A percentile compares a stretch with the other conserved stretches of the same genome.
Conservation (phyloP, 2,797 vertebrate genomes). For the Paramormyrops hopkinsi region DNA sequence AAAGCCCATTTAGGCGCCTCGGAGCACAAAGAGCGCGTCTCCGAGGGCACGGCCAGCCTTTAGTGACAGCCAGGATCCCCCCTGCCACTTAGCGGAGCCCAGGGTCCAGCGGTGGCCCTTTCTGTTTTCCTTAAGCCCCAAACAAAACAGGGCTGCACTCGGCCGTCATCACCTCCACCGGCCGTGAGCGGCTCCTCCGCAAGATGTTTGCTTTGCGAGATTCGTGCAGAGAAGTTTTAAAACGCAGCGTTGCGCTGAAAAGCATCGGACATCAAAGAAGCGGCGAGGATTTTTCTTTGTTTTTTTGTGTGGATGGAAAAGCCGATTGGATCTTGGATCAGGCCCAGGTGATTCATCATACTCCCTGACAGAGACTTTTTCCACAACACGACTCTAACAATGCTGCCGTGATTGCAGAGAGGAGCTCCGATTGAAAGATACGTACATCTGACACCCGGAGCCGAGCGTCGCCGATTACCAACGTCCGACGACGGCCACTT, state of each 20-base stretch:
- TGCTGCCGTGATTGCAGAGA: slow-evolving; percentile 46
- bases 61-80: slow-evolving; percentile 27
- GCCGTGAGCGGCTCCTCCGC: slow-evolving; percentile 42
- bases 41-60: not conserved
- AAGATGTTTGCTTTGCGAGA: slow-evolving; percentile 50
- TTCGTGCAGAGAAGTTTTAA: slow-evolving; percentile 29
- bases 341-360: slow-evolving; percentile 48
- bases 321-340: slow-evolving; percentile 37
- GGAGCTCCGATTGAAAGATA: slow-evolving; percentile 46
- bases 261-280: slow-evolving; percentile 44
- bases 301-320: slow-evolving; percentile 45
- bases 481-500: not conserved
- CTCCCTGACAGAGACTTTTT: slow-evolving; percentile 48
- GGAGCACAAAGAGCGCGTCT: not conserved
- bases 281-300: slow-evolving; percentile 29
- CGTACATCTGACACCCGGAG: slow-evolving; percentile 37
- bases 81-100: slow-evolving; percentile 29
- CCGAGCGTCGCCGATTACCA: not conserved
- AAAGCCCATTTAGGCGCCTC: not conserved
- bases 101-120: slow-evolving; percentile 27
- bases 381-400: slow-evolving; percentile 47
- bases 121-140: slow-evolving; percentile 37
- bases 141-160: slow-evolving; percentile 36
- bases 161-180: slow-evolving; percentile 43
- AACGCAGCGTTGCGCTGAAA: slow-evolving; percentile 32